These are phyloP conservation scores for Aurelia sp. DNA, from an alignment of 30 jellyfish, hydroid and myxozoan species.

Conservation along the genomic window DNA sequence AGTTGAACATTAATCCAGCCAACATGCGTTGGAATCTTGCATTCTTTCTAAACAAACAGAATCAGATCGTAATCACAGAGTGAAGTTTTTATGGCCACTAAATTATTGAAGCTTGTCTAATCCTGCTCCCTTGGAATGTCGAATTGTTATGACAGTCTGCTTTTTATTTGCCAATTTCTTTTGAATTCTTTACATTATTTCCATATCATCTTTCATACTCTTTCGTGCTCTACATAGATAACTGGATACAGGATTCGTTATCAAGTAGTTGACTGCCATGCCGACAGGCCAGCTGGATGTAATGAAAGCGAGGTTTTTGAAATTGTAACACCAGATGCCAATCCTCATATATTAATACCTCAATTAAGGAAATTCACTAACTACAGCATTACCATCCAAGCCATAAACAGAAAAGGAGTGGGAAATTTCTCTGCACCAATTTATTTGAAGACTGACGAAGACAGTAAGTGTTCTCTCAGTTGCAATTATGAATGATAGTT, in stretches of 20 bases:
- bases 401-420: slow-evolving; percentile 41
- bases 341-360: slow-evolving; percentile 19
- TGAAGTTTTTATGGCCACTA: no score
- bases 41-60: no score
- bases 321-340: slow-evolving; percentile 19
- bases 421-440: slow-evolving; percentile 37
- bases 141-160: no score
- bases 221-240: background rate
- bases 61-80: no score
- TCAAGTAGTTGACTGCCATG: slow-evolving; percentile 46
- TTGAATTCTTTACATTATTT: no score
- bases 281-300: slow-evolving; percentile 57
- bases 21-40: no score
- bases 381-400: slow-evolving; percentile 40
- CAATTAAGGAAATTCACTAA: slow-evolving; percentile 31
- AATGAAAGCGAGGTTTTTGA: slow-evolving; percentile 24
- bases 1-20: no score
- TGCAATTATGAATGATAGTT: no score
- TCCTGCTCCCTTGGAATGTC: no score
- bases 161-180: no score
- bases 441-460: slow-evolving; percentile 43
- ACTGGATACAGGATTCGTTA: slow-evolving; percentile 43
- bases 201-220: background rate
- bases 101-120: no score
- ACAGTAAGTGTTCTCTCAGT: slow-evolving; percentile 6